These are phyloP conservation scores for Centruroides vittatus DNA, from an alignment of 1,140 invertebrate species.

Conservation along the genomic window DNA sequence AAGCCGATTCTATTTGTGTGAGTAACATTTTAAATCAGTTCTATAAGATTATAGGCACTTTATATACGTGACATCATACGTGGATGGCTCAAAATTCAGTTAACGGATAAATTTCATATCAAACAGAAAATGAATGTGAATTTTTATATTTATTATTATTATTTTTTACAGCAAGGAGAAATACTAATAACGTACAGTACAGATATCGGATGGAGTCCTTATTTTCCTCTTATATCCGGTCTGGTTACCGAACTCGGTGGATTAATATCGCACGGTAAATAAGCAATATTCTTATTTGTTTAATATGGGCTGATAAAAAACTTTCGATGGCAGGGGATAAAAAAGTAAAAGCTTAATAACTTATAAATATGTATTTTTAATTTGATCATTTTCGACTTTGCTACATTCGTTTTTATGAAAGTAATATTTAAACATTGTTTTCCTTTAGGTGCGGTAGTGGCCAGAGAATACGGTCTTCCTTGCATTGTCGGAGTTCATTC, in stretches of 20 bases:
- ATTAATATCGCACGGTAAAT: slow-evolving; percentile 67
- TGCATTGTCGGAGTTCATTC: slow-evolving; percentile 58
- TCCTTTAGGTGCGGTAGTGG: slow-evolving; percentile 57
- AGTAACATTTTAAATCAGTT: neutral
- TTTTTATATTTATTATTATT: too few relatives aligned
- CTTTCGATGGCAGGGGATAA: too few relatives aligned
- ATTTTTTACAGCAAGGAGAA: slow-evolving; percentile 39
- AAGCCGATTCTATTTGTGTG: slow-evolving; percentile 30
- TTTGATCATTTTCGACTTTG: too few relatives aligned
- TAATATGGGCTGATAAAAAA: too few relatives aligned
- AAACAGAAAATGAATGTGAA: too few relatives aligned
- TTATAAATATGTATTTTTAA: too few relatives aligned
- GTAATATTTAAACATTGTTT: neutral
- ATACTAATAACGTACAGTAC: slow-evolving; percentile 55
- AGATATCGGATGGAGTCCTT: slow-evolving; percentile 74
- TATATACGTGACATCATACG: too few relatives aligned
- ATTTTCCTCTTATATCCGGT: slow-evolving; percentile 61
- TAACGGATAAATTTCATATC: too few relatives aligned
- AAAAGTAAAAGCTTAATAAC: too few relatives aligned
- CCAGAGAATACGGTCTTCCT: slow-evolving; percentile 68
- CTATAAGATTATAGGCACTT: too few relatives aligned
- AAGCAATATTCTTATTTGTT: slow-evolving; percentile 50
- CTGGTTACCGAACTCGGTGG: slow-evolving; percentile 75
- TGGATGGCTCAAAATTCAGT: too few relatives aligned
- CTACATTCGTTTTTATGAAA: too few relatives aligned